Evolutionary conservation across 2,888 invertebrate species (phyloP), one percentile per base, ranked within the genome.

Genomic region (Adineta ricciae): DNA sequence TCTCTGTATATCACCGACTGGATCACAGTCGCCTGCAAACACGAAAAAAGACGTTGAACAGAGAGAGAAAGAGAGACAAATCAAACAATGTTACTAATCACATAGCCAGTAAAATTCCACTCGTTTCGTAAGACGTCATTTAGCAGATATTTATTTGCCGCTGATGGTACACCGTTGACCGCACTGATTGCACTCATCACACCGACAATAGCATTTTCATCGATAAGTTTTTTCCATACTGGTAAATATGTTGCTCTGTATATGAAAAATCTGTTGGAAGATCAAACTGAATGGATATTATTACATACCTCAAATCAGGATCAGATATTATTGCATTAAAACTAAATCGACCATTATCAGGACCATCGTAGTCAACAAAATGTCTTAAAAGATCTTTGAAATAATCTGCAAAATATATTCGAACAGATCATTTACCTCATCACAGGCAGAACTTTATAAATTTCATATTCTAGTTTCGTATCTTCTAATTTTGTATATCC

Each of bases 81-180:
- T 7, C 38, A 38, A 78, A n/a, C 0, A 64, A 78, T 8, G 24
- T 88, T 88, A 84, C 88, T 88, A 54, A 88, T 85, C 56, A 87
- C 86, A 84, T 87, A 88, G 14, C 88, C 88, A 36, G 86, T 86
- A 84, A 88, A 88, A 56, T 87, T 87, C 86, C 86, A 87, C 54
- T 87, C 87, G 19, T 84, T 84, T 24, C 88, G 84, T 8, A 86
- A 82, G 16, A 87, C 86, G 52, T 87, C 87, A 8, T 84, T 87
- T 56, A 88, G 82, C 64, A 88, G 85, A 46, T 86, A 73, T 41
- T 84, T 85, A 83, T 88, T 88, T 56, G 87, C 88, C 83, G 88
- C 87, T 27, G 87, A 87, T 49, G 88, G 88, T 14, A 88, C 85
- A 32, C 88, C 88, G 84, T 88, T 88, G 14, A 88, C 86, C 89